Percentiles rank a stretch among this genome's conserved stretches.
Conservation (phyloP, 2,888 invertebrate genomes). For the Drosophila monieri region DNA sequence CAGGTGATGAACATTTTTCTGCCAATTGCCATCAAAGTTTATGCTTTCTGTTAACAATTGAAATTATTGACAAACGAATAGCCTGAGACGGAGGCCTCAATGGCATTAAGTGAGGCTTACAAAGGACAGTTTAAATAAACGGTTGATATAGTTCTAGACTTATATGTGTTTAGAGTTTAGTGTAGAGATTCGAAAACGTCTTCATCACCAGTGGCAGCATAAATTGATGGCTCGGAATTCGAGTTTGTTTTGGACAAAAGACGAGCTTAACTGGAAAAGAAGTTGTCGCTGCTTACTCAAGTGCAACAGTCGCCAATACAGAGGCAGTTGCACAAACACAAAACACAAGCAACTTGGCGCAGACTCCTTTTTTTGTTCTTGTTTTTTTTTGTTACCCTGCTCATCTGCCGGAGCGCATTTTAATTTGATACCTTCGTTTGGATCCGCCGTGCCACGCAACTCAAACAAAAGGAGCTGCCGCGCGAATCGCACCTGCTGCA, state of each 20-base stretch:
- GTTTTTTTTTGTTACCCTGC: constrained; percentile 27
- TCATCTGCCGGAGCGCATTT: constrained; percentile 65
- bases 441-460: constrained; percentile 61
- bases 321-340: constrained; percentile 16
- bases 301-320: constrained; percentile 60
- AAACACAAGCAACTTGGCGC: background rate
- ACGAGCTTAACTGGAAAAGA: constrained; percentile 45
- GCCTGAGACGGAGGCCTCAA: no score
- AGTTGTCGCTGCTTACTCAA: constrained; percentile 56
- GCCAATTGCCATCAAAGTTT: constrained; percentile 6
- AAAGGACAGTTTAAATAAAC: no score
- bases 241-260: constrained; percentile 61
- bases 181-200: background rate
- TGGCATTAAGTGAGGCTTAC: background rate
- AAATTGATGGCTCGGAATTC: constrained; percentile 36
- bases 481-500: constrained; percentile 48
- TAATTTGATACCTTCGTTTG: constrained; percentile 77
- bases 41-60: constrained; percentile 13
- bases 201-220: constrained; percentile 10
- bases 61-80: constrained; percentile 20
- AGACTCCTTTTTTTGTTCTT: constrained; percentile 7
- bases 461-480: constrained; percentile 69
- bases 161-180: no score
- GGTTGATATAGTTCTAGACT: no score
- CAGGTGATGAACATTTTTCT: constrained; percentile 13